These are phyloP conservation scores for Drosophila seguyi DNA, from an alignment of 1,140 invertebrate species.

Conservation along the genomic window DNA sequence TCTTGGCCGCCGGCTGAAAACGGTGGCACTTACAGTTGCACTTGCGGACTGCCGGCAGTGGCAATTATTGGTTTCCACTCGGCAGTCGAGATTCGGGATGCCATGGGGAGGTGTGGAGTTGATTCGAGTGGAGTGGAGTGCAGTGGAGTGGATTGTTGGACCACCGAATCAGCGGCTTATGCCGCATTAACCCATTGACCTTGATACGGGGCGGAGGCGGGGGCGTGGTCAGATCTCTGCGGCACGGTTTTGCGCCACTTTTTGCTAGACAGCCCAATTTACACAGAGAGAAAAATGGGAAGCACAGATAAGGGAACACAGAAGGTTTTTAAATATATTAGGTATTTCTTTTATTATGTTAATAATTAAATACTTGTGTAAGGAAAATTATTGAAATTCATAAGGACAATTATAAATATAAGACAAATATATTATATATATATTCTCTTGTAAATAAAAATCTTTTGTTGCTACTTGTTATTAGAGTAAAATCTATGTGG, in stretches of 20 bases:
- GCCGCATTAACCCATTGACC: slow-evolving; percentile 78
- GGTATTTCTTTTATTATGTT: neutral
- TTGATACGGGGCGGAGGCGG: slow-evolving; percentile 58
- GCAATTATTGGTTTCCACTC: slow-evolving; percentile 77
- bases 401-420: neutral
- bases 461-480: too few relatives aligned
- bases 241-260: slow-evolving; percentile 75
- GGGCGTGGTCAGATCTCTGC: slow-evolving; percentile 42
- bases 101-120: slow-evolving; percentile 44
- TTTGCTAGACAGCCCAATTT: neutral
- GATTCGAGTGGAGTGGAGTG: neutral
- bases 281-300: neutral
- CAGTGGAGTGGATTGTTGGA: slow-evolving; percentile 14
- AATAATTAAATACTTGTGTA: neutral
- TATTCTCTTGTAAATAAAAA: neutral
- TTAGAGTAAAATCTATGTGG: too few relatives aligned
- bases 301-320: too few relatives aligned
- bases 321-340: neutral
- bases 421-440: neutral
- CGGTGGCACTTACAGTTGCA: slow-evolving; percentile 83
- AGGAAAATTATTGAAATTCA: neutral
- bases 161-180: slow-evolving; percentile 33
- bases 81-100: slow-evolving; percentile 6
- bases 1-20: slow-evolving; percentile 58
- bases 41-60: slow-evolving; percentile 70